Evolutionary conservation across 2,113 vertebrate genomes (phyloP).

Genomic region (Saccopteryx leptura): DNA sequence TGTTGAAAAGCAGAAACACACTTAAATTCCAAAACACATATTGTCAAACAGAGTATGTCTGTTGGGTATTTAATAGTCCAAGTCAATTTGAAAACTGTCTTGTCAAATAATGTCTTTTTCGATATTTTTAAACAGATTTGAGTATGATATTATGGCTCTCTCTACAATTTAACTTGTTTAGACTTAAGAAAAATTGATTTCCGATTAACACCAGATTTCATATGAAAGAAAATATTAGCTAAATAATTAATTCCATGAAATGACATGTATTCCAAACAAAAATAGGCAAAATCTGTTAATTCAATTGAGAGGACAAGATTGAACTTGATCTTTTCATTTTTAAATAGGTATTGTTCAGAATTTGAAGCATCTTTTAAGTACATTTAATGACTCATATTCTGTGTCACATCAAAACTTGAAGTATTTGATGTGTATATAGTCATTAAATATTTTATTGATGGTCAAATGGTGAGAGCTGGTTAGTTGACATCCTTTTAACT

Average conservation of each 20-base stretch:
- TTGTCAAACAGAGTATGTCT: slow-evolving; percentile 75
- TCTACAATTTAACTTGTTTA: slow-evolving; percentile 79
- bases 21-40: slow-evolving; percentile 68
- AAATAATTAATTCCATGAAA: slow-evolving; percentile 76
- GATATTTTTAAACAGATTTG: slow-evolving; percentile 76
- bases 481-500: neutral
- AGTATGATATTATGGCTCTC: slow-evolving; percentile 65
- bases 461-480: slow-evolving; percentile 10
- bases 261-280: slow-evolving; percentile 77
- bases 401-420: slow-evolving; percentile 44
- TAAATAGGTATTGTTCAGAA: slow-evolving; percentile 65
- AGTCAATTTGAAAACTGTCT: slow-evolving; percentile 68
- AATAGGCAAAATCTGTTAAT: slow-evolving; percentile 75
- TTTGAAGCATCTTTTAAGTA: slow-evolving; percentile 62
- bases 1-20: slow-evolving; percentile 63
- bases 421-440: slow-evolving; percentile 26
- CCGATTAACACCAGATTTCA: slow-evolving; percentile 80
- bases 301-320: slow-evolving; percentile 63
- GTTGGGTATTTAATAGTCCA: slow-evolving; percentile 67
- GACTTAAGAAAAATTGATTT: slow-evolving; percentile 78
- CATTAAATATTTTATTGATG: slow-evolving; percentile 55
- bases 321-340: slow-evolving; percentile 63
- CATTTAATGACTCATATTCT: slow-evolving; percentile 43
- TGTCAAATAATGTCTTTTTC: slow-evolving; percentile 63
- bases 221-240: slow-evolving; percentile 81